Evolutionary conservation across 2,888 invertebrate genomes (phyloP), one percentile per base, ranked within the genome.

Genomic region (Gastrophysa polygoni): DNA sequence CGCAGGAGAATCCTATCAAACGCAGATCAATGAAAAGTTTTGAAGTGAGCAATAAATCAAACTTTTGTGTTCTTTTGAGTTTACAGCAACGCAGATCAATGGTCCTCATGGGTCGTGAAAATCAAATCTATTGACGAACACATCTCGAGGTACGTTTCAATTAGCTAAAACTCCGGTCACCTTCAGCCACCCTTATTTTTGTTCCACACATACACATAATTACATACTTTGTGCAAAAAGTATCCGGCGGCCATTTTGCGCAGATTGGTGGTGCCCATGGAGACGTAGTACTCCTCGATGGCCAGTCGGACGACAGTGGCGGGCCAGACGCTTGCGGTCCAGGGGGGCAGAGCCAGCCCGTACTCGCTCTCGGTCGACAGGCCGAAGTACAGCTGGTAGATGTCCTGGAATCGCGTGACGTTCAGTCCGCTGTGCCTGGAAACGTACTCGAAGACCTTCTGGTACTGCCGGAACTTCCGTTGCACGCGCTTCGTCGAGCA

Each of bases 381-480:
- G 0, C 88, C 88, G 57, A 85, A 83, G 69, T 86, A 88, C 1
- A 89, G 72, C 18, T 85, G 85, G 63, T 86, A 85, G 4, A 88
- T 83, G 70, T 87, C 86, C 46, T 85, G 85, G 0, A 86, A 83
- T 34, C 80, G 82, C 1, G 77, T 78, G 1, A 89, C 82, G n/a
- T 77, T 75, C 68, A 83, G 73, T 2, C 87, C 88, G 0, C 86
- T 85, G 2, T 82, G 74, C 46, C 80, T 72, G 0, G 83, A 78
- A 47, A 88, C 75, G 61, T 85, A 83, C 8, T 81, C 69, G 64
- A 83, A 86, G 63, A 86, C 77, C 1, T 81, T 71, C 43, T 78
- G 68, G 71, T 84, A 82, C 8, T 83, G 79, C 0, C 78, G 76
- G 8, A 86, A 79, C 28, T 83, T 72, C 14, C 73, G 55, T 61